Evolutionary conservation across 1,140 invertebrate species (phyloP), one percentile per base, ranked within the genome.

Genomic region (Chymomyza costata): DNA sequence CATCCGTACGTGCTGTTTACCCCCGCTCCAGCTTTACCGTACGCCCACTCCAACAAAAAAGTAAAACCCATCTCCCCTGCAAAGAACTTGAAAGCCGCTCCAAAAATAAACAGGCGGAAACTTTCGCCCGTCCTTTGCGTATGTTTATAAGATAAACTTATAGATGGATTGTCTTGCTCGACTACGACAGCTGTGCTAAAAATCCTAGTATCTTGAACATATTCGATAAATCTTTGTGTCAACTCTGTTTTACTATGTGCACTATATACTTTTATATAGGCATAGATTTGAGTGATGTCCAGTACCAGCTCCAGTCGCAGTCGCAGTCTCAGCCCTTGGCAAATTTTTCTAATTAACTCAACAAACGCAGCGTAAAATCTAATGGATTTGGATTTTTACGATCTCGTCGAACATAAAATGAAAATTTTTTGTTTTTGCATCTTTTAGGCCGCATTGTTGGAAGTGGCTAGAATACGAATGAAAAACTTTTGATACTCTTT

Each of bases 91-190:
- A n/a, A n/a, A n/a, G n/a, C n/a, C n/a, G n/a, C n/a, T n/a, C n/a
- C n/a, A n/a, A n/a, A n/a, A n/a, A n/a, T n/a, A n/a, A n/a, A n/a
- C n/a, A n/a, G n/a, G n/a, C 16, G 14, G 11, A 17, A 30, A 38
- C 35, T 39, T 28, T n/a, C 38, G 35, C 47, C 35, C 47, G 10
- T 43, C 52, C 45, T 51, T 71, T 66, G 66, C 70, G 61, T 74
- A 70, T 69, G 74, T 61, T 60, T 68, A 62, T 56, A 70, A 76
- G 71, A 76, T 76, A 76, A 76, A 76, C 66, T 71, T 78, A 76
- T 76, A 76, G 71, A 78, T 71, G 73, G 71, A 76, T 76, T 76
- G 66, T 53, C 41, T 47, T 35, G 68, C 58, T 76, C 56, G 56
- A 11, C 61, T 52, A n/a, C n/a, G 71, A 56, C 70, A 76, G 57